Conservation (phyloP, 2,888 invertebrate species). For the Yponomeuta sedellus region DNA sequence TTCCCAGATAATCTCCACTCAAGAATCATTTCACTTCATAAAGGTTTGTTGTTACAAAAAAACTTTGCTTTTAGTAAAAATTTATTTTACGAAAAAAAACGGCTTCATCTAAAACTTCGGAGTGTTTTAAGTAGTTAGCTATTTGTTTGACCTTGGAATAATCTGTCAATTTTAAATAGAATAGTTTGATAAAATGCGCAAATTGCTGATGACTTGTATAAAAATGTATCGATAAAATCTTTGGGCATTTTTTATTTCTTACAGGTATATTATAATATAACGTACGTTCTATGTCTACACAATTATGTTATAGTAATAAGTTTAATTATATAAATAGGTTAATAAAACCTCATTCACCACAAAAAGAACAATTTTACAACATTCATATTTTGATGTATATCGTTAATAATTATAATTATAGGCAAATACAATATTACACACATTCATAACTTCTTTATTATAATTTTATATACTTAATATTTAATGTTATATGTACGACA, state of each 20-base stretch:
- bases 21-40: too few relatives aligned
- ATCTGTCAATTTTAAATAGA: too few relatives aligned
- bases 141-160: too few relatives aligned
- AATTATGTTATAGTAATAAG: constrained; percentile 36
- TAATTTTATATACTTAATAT: neutral
- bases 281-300: constrained; percentile 45
- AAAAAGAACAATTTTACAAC: constrained; percentile 65
- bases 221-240: constrained; percentile 47
- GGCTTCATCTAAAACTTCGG: too few relatives aligned
- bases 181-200: constrained; percentile 42
- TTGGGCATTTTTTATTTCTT: constrained; percentile 32
- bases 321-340: constrained; percentile 39
- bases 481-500: constrained; percentile 9
- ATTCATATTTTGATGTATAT: constrained; percentile 44
- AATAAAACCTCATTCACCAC: constrained; percentile 60
- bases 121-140: too few relatives aligned
- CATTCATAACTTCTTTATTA: constrained; percentile 10
- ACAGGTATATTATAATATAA: constrained; percentile 33
- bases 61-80: too few relatives aligned
- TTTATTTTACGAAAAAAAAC: too few relatives aligned
- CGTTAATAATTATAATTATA: constrained; percentile 26
- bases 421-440: constrained; percentile 12
- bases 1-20: too few relatives aligned
- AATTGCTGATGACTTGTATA: constrained; percentile 44
- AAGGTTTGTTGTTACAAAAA: too few relatives aligned